Conservation (phyloP, 2,888 invertebrate species). For the Tanytarsus gracilentus region DNA sequence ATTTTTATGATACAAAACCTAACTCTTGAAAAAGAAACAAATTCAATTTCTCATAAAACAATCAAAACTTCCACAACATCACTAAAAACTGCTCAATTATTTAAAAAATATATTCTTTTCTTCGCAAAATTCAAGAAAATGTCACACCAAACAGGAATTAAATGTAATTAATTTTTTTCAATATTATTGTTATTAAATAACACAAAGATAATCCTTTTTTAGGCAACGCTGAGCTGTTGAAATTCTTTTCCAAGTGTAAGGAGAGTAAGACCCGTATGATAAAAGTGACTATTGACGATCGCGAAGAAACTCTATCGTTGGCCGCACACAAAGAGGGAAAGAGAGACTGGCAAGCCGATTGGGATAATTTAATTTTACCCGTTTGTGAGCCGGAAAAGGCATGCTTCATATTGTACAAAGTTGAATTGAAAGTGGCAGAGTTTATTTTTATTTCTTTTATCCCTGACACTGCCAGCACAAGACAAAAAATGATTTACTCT, state of each 20-base stretch:
- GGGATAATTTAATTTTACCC: conserved; percentile 63
- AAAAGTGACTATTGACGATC: conserved; percentile 80
- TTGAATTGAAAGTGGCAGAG: background rate
- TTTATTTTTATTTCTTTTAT: background rate
- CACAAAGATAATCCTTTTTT: conserved; percentile 36
- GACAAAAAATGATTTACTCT: conserved; percentile 96
- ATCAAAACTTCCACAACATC: too few relatives aligned
- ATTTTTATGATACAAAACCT: too few relatives aligned
- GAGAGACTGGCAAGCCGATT: conserved; percentile 78
- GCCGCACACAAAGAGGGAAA: conserved; percentile 56
- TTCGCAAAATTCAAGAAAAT: background rate
- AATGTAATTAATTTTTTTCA: conserved; percentile 1
- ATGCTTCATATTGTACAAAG: conserved; percentile 19
- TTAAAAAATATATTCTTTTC: background rate
- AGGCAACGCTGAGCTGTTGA: conserved; percentile 76
- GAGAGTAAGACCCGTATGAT: conserved; percentile 70
- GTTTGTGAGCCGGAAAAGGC: background rate
- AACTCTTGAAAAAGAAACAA: too few relatives aligned
- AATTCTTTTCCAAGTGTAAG: conserved; percentile 72
- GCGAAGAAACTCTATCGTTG: conserved; percentile 73
- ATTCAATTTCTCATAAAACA: too few relatives aligned
- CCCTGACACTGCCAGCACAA: conserved; percentile 71
- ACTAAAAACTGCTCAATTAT: too few relatives aligned
- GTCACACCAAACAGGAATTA: conserved; percentile 19
- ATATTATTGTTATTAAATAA: background rate